These are phyloP conservation scores for Drosophila nr. perissopoda DNA, from an alignment of 2,888 invertebrate species.

Conservation along the genomic window DNA sequence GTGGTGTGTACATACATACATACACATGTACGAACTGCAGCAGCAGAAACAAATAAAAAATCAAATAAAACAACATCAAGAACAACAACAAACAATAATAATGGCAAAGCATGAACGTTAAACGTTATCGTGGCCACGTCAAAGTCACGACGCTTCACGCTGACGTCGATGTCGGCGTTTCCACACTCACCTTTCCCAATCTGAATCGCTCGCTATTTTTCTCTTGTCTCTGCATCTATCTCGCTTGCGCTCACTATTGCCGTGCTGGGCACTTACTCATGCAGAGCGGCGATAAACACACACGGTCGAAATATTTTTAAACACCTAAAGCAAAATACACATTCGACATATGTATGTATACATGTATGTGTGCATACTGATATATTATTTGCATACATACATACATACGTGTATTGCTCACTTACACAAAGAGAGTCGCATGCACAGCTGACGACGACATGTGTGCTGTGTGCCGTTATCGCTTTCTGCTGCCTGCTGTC, in stretches of 20 bases:
- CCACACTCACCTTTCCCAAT: constrained; percentile 44
- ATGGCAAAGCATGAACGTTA: constrained; percentile 46
- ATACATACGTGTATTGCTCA: not conserved
- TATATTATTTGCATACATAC: constrained; percentile 10
- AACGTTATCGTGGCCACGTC: constrained; percentile 68
- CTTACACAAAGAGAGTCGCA: constrained; percentile 5
- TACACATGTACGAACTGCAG: constrained; percentile 17
- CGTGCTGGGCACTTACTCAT: constrained; percentile 36
- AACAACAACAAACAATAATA: constrained; percentile 32
- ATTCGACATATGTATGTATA: constrained; percentile 5
- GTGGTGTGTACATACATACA: not conserved
- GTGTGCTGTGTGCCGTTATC: constrained; percentile 45
- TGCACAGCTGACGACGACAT: constrained; percentile 36
- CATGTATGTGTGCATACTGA: not conserved
- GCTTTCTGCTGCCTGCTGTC: constrained; percentile 24
- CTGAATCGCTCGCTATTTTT: constrained; percentile 1
- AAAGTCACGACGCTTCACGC: constrained; percentile 65
- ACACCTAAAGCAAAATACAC: constrained; percentile 37
- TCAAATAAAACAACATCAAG: constrained; percentile 31
- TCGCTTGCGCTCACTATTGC: constrained; percentile 7
- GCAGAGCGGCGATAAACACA: constrained; percentile 21
- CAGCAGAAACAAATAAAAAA: constrained; percentile 32
- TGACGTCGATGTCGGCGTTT: constrained; percentile 64
- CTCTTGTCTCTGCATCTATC: not conserved
- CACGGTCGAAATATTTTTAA: constrained; percentile 51